Conservation (phyloP, 2,888 invertebrate species). For the Dione juno region DNA sequence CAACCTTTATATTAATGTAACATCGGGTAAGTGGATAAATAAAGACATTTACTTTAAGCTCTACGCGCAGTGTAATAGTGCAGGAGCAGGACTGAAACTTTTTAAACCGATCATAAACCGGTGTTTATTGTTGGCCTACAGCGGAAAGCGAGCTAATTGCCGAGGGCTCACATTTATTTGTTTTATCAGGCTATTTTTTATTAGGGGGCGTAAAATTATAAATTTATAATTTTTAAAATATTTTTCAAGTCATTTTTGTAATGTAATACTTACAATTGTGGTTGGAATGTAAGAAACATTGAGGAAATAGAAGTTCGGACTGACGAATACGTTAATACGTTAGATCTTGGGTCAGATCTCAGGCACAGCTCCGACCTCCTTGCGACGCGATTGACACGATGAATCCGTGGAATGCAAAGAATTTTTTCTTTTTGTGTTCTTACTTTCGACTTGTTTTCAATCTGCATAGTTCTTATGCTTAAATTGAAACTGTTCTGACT, state of each 20-base stretch:
- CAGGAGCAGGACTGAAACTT: conserved; percentile 35
- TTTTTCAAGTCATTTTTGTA: background rate
- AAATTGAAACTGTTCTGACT: too few species aligned
- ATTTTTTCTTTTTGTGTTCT: too few species aligned
- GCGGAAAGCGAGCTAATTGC: conserved; percentile 39
- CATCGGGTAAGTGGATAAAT: conserved; percentile 39
- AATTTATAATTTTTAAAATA: background rate
- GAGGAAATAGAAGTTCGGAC: too few species aligned
- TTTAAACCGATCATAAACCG: conserved; percentile 42
- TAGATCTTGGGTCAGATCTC: too few species aligned
- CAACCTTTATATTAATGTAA: conserved; percentile 34
- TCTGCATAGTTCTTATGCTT: too few species aligned
- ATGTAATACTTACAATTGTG: background rate
- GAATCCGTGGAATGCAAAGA: too few species aligned
- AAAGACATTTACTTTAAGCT: conserved; percentile 43
- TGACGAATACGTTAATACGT: too few species aligned
- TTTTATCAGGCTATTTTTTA: conserved; percentile 30
- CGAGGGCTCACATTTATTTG: conserved; percentile 30
- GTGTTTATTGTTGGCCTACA: conserved; percentile 41
- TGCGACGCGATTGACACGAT: too few species aligned
- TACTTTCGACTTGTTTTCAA: too few species aligned
- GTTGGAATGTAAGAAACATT: too few species aligned
- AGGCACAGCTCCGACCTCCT: too few species aligned
- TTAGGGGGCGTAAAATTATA: background rate
- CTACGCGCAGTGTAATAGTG: conserved; percentile 22